These are phyloP conservation scores for Contarinia nasturtii DNA, from an alignment of 1,140 invertebrate genomes.

Conservation along the genomic window DNA sequence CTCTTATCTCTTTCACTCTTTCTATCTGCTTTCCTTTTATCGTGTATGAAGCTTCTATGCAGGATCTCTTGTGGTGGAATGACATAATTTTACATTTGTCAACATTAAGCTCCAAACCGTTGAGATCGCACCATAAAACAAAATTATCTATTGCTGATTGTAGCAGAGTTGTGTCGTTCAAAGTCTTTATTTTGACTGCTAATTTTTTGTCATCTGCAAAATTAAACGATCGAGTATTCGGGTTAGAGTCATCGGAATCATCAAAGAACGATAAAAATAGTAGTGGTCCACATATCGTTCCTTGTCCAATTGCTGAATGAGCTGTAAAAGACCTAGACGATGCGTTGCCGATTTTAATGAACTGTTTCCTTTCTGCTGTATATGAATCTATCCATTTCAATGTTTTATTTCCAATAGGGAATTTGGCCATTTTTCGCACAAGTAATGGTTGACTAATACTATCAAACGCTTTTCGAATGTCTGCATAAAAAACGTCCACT, in stretches of 20 bases:
- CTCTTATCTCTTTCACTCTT: neutral
- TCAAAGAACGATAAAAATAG: neutral
- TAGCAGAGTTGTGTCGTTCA: neutral
- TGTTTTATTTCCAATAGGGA: too few species aligned
- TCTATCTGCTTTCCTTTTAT: neutral
- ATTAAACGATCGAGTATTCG: neutral
- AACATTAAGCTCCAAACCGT: neutral
- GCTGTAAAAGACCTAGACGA: neutral
- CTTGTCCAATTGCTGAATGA: neutral
- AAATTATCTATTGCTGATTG: neutral
- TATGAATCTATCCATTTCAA: neutral
- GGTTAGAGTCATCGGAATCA: neutral
- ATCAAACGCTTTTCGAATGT: too few species aligned
- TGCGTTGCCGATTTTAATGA: neutral
- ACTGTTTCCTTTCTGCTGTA: neutral
- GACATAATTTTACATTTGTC: neutral
- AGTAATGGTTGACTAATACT: too few species aligned
- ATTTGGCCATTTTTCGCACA: too few species aligned
- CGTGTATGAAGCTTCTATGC: neutral
- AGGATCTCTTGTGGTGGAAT: neutral
- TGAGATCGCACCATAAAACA: neutral
- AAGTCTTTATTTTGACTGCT: neutral
- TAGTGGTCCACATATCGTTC: constrained; percentile 4
- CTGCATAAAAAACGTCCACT: too few species aligned
- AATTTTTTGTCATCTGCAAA: neutral